Conservation (phyloP, 1,140 invertebrate species). For the Cheumatopsyche charites region DNA sequence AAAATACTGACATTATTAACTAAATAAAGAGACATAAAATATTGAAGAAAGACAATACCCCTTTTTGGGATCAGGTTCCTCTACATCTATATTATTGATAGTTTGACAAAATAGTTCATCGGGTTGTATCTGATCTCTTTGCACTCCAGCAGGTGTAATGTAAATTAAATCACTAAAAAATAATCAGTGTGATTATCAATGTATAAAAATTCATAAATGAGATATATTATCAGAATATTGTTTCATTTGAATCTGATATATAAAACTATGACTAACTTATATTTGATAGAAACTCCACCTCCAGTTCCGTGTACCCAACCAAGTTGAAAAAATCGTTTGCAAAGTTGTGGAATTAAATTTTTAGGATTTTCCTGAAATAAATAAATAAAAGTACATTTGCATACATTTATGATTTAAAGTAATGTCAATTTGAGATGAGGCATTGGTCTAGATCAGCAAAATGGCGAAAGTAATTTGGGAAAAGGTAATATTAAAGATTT, state of each 20-base stretch:
- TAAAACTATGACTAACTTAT: slow-evolving; percentile 72
- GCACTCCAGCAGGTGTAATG: slow-evolving; percentile 96
- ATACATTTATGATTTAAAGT: no score
- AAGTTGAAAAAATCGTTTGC: slow-evolving; percentile 87
- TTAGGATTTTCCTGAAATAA: slow-evolving; percentile 76
- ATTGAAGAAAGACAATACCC: slow-evolving; percentile 54
- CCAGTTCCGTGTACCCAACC: slow-evolving; percentile 96
- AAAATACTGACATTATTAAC: no score
- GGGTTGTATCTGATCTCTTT: slow-evolving; percentile 89
- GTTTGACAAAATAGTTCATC: slow-evolving; percentile 93
- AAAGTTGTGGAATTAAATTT: slow-evolving; percentile 87
- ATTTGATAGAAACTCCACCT: slow-evolving; percentile 90
- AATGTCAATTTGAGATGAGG: no score
- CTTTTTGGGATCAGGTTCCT: slow-evolving; percentile 76
- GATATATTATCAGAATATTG: no score
- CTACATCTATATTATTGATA: slow-evolving; percentile 78
- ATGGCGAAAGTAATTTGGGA: no score
- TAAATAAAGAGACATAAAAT: no score
- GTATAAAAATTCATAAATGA: no score
- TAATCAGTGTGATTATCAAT: not conserved
- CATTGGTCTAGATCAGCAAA: no score
- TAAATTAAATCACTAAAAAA: slow-evolving; percentile 84
- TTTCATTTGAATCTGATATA: no score
- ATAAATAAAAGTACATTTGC: not conserved
- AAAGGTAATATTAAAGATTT: no score